phyloP scores from a whole-genome alignment of 2,113 vertebrate genomes.

The Chamaea fasciata region DNA sequence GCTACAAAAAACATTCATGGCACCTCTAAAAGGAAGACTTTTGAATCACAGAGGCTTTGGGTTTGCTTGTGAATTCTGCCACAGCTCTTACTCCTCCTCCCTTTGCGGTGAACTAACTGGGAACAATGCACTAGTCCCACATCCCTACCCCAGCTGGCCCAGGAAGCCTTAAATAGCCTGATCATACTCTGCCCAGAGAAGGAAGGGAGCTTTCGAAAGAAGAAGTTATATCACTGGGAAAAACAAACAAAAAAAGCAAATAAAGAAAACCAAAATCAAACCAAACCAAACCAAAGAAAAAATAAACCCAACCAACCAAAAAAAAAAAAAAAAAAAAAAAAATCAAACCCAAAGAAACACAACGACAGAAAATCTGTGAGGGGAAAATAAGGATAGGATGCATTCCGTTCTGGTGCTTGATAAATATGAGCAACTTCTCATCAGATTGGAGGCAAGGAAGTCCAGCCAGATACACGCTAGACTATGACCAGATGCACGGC shows the following conservation, averaged over 20 bases:
- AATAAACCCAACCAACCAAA: background rate
- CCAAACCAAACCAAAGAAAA: rapidly evolving
- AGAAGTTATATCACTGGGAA: background rate
- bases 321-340: background rate
- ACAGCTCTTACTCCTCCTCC: background rate
- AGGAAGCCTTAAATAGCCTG: background rate
- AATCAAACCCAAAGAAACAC: too few relatives aligned
- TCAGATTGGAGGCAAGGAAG: background rate
- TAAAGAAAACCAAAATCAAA: background rate
- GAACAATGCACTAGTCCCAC: background rate
- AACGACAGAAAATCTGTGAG: background rate
- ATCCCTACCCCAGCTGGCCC: rapidly evolving
- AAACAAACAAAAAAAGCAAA: background rate
- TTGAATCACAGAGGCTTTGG: background rate
- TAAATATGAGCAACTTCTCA: background rate
- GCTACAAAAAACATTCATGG: background rate
- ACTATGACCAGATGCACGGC: background rate
- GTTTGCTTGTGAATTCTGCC: background rate
- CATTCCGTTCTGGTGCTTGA: background rate
- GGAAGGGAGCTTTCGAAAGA: background rate
- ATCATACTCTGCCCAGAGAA: background rate
- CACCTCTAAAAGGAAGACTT: background rate
- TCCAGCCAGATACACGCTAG: background rate
- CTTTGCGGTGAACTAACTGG: background rate
- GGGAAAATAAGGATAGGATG: background rate